Conservation (phyloP, 2,888 invertebrate genomes). For the Machimus rusticus region DNA sequence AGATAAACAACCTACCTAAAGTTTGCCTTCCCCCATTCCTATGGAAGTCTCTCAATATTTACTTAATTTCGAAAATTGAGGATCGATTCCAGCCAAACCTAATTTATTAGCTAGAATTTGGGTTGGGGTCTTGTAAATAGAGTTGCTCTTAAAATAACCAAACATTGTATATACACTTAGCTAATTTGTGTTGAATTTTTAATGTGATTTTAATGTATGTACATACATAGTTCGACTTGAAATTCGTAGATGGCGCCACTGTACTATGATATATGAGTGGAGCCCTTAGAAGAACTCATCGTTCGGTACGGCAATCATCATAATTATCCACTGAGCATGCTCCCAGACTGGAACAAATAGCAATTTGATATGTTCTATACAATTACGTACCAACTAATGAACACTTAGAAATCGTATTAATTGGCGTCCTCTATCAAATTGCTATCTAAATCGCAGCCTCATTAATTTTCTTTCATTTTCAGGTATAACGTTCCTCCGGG, state of each 20-base stretch:
- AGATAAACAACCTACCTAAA: not conserved
- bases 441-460: not conserved
- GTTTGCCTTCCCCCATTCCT: not conserved
- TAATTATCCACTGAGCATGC: not conserved
- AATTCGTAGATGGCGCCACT: not conserved
- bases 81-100: not conserved
- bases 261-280: not conserved
- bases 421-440: not conserved
- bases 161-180: not conserved
- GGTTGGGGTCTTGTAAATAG: not conserved
- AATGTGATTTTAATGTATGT: not conserved
- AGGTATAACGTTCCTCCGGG: not conserved
- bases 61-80: not conserved
- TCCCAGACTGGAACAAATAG: not conserved
- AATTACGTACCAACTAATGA: not conserved
- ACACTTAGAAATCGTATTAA: not conserved
- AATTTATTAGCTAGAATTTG: not conserved
- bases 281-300: not conserved
- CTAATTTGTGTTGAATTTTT: not conserved
- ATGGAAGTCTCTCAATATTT: not conserved
- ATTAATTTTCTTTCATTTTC: slow-evolving; percentile 29
- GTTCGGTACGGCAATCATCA: not conserved
- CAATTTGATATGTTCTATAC: not conserved
- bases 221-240: too few relatives aligned
- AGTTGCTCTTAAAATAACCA: not conserved